A percentile compares a stretch with the other conserved stretches of the same genome.
phyloP scores from a whole-genome alignment of 1,140 invertebrate genomes.

The Meloidogyne chitwoodi region DNA sequence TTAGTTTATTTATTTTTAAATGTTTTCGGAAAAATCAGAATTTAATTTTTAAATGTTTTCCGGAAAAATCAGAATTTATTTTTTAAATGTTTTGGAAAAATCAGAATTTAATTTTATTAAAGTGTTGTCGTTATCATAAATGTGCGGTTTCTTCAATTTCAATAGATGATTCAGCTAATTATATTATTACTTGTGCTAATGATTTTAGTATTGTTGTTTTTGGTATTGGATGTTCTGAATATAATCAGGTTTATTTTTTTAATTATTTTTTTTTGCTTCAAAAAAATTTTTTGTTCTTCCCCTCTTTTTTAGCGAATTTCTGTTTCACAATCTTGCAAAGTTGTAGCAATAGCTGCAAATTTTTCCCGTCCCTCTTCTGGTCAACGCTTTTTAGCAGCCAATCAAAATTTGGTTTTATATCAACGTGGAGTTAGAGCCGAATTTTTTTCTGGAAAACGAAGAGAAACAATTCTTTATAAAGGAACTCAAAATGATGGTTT shows the following conservation, averaged over 20 bases:
- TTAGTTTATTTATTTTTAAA: constrained; percentile 16
- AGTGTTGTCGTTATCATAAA: constrained; percentile 60
- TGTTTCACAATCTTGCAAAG: constrained; percentile 37
- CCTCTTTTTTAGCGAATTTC: constrained; percentile 6
- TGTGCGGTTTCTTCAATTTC: constrained; percentile 63
- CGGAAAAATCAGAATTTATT: no score
- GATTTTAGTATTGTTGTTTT: constrained; percentile 61
- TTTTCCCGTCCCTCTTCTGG: constrained; percentile 36
- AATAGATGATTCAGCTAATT: constrained; percentile 64
- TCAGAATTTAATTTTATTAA: background rate
- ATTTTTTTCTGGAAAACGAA: constrained; percentile 34
- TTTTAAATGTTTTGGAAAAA: no score
- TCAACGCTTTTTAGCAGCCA: constrained; percentile 46
- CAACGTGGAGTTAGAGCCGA: constrained; percentile 32
- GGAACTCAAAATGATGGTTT: constrained; percentile 49
- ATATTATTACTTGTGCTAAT: constrained; percentile 64
- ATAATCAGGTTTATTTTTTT: constrained; percentile 31
- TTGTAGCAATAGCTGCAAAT: constrained; percentile 40
- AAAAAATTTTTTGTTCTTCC: background rate
- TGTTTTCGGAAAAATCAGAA: background rate
- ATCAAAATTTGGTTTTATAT: constrained; percentile 40
- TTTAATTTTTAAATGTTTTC: no score
- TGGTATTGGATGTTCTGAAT: constrained; percentile 47
- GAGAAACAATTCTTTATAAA: constrained; percentile 38
- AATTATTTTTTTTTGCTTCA: background rate